Evolutionary conservation across 2,113 vertebrate species (phyloP), one percentile per base, ranked within the genome.

Genomic region (Thalassarche chlororhynchos): DNA sequence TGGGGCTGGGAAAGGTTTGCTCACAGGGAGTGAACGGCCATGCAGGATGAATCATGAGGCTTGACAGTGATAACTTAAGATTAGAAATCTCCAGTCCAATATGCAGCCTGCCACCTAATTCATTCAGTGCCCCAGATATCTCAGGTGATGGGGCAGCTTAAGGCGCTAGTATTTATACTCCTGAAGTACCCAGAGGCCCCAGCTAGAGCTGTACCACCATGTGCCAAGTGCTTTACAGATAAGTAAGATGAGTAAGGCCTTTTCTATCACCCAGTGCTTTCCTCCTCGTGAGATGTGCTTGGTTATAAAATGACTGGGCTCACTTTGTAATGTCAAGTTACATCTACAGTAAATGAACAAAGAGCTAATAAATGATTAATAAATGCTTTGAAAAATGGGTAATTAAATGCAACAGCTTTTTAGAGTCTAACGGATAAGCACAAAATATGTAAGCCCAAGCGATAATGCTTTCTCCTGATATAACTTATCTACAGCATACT

Each of bases 401-500:
- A 90, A 95, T 92, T 96, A 94, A 95, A 95, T 69, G 54, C 80
- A 93, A 91, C 66, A 79, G 87, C 84, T 94, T 96, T 87, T 87
- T 64, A 84, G 80, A 93, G 84, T 61, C 89, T 92, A 83, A 18
- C 0, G 13, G 95, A 81, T 95, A 89, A 92, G 89, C 69, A 84
- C 76, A 92, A 93, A 93, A 92, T 96, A 65, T 44, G 89, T 95
- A 96, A 97, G 91, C 69, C 80, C 81, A 31, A 82, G 87, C 0
- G 84, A 93, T 97, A 96, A 89, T 2, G 2, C 66, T 76, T 93
- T 68, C 84, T 95, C 78, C 74, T 93, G 91, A 84, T 91, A 71
- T 10, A 74, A 84, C 74, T 97, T 97, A 91, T 87, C 95, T 95
- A 14, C 91, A 93, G 74, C 91, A 69, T 58, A 61, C 76, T 55